These are phyloP conservation scores for Antheraea yamamai DNA, from an alignment of 2,888 invertebrate species.

Conservation along the genomic window DNA sequence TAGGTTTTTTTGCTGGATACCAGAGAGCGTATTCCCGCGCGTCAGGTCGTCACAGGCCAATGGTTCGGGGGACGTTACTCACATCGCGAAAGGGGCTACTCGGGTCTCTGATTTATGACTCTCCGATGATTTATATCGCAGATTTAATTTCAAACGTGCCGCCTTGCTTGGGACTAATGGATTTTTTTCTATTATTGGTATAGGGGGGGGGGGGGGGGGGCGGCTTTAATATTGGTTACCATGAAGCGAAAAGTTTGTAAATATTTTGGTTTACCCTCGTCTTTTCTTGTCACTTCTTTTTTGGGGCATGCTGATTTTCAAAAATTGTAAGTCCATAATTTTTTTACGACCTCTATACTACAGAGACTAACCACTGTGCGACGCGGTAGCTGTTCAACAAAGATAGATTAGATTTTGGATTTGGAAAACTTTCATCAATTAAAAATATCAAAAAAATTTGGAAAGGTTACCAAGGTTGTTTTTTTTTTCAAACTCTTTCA, in stretches of 20 bases:
- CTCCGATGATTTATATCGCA: conserved; percentile 12
- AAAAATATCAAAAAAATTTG: too few relatives aligned
- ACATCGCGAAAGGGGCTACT: conserved; percentile 18
- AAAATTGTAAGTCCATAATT: too few relatives aligned
- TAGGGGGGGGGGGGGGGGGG: neutral
- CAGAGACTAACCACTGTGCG: too few relatives aligned
- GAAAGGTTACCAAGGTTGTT: too few relatives aligned
- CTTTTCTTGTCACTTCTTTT: too few relatives aligned
- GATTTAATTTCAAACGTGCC: conserved; percentile 19
- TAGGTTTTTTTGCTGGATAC: conserved; percentile 3
- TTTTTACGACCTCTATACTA: too few relatives aligned
- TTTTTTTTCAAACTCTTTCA: too few relatives aligned
- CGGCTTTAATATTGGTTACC: neutral
- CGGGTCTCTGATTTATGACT: conserved; percentile 20
- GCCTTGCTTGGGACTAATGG: conserved; percentile 18
- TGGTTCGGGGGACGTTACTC: conserved; percentile 22
- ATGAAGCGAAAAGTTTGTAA: neutral
- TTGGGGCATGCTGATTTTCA: too few relatives aligned
- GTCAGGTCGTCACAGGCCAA: conserved; percentile 24
- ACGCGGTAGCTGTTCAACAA: too few relatives aligned
- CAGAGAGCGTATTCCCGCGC: neutral
- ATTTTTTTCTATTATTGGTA: conserved; percentile 12
- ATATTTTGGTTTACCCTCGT: neutral
- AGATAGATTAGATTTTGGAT: too few relatives aligned
- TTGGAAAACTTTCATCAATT: too few relatives aligned